Percentiles rank a stretch among this genome's conserved stretches.
Evolutionary conservation across 2,888 invertebrate species (phyloP).

Genomic region (Cancer borealis): DNA sequence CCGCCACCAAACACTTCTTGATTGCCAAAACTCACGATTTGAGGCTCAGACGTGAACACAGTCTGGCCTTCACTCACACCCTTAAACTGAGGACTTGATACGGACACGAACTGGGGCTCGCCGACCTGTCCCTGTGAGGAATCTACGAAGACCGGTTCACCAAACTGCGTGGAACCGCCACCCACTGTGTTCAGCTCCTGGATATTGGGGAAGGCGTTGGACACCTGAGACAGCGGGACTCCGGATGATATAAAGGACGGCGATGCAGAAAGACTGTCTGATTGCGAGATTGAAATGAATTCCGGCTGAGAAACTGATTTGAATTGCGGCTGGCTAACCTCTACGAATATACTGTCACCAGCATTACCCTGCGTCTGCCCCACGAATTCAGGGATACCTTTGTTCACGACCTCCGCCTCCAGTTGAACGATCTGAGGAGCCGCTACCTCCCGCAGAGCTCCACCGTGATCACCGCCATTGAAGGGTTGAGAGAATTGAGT

Average conservation of each 20-base stretch:
- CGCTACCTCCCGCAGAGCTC: constrained; percentile 56
- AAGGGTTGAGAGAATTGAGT: constrained; percentile 20
- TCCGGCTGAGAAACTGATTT: constrained; percentile 56
- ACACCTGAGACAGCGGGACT: neutral
- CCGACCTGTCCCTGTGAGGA: constrained; percentile 47
- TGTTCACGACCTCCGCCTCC: neutral
- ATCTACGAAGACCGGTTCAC: constrained; percentile 43
- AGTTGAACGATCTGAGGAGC: constrained; percentile 38
- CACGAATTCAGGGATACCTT: constrained; percentile 49
- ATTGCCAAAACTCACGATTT: neutral
- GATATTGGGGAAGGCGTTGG: constrained; percentile 5
- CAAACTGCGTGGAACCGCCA: neutral
- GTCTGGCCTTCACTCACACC: constrained; percentile 42
- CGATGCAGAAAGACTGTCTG: neutral
- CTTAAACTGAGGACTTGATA: constrained; percentile 41
- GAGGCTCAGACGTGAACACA: constrained; percentile 44
- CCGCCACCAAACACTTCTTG: no score
- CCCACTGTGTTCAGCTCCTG: neutral
- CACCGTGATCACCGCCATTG: neutral
- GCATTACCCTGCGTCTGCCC: constrained; percentile 36
- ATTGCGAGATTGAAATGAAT: neutral
- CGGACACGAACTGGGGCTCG: constrained; percentile 53
- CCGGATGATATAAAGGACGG: neutral
- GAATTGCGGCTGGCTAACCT: constrained; percentile 43
- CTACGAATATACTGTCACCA: constrained; percentile 42